These are phyloP conservation scores for Bruchidius siliquastri DNA, from an alignment of 2,888 invertebrate genomes.

Conservation along the genomic window DNA sequence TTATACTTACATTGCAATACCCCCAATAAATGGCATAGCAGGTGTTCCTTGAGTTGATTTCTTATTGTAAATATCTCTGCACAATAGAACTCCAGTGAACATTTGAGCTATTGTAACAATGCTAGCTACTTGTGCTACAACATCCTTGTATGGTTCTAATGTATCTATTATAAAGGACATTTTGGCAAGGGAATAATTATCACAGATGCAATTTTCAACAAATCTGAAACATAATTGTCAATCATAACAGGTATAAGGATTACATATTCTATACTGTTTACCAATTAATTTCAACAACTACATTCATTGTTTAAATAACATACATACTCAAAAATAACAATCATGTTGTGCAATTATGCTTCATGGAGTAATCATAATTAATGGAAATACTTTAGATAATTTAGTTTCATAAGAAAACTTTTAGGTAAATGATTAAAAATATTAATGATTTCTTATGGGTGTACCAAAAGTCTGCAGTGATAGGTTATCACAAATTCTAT, in stretches of 20 bases:
- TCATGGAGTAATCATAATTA: too few species aligned
- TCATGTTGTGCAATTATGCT: too few species aligned
- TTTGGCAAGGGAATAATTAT: background rate
- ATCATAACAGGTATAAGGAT: background rate
- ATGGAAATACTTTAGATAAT: too few species aligned
- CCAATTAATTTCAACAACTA: too few species aligned
- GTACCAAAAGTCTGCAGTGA: too few species aligned
- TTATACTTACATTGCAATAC: constrained; percentile 69
- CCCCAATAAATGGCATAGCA: constrained; percentile 70
- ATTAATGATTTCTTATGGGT: too few species aligned
- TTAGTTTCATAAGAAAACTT: too few species aligned
- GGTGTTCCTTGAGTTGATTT: constrained; percentile 61
- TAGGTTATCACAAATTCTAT: too few species aligned
- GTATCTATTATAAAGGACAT: constrained; percentile 12
- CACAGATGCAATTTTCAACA: background rate
- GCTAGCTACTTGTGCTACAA: constrained; percentile 65
- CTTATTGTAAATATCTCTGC: constrained; percentile 68
- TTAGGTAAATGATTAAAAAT: too few species aligned
- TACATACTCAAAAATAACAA: too few species aligned
- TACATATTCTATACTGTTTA: too few species aligned
- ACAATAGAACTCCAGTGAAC: constrained; percentile 71
- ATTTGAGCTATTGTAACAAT: constrained; percentile 77
- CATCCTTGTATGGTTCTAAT: constrained; percentile 63
- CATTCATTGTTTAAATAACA: too few species aligned
- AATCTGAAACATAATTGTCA: background rate